Evolutionary conservation across 2,888 invertebrate genomes (phyloP).

Genomic region (Phalangium opilio): DNA sequence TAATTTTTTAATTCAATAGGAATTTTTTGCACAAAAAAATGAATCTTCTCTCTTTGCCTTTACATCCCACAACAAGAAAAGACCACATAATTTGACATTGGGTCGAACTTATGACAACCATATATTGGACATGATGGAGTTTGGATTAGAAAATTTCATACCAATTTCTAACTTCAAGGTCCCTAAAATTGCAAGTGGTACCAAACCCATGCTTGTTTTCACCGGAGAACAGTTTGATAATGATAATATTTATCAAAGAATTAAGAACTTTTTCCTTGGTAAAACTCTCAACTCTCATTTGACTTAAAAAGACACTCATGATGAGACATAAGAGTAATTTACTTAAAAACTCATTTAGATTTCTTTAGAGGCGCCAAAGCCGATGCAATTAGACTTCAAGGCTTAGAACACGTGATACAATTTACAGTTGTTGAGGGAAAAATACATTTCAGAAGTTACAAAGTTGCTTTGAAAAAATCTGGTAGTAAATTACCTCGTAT

Average conservation of each 20-base stretch:
- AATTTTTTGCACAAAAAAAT: slow-evolving; percentile 45
- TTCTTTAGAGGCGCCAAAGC: slow-evolving; percentile 75
- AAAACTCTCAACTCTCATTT: background rate
- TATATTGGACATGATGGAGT: slow-evolving; percentile 88
- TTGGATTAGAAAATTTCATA: slow-evolving; percentile 70
- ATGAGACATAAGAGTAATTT: slow-evolving; percentile 2
- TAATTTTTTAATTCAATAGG: slow-evolving; percentile 24
- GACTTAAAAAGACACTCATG: too few relatives aligned
- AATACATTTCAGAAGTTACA: slow-evolving; percentile 28
- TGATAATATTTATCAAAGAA: slow-evolving; percentile 53
- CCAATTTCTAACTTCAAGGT: slow-evolving; percentile 54
- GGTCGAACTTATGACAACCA: slow-evolving; percentile 76
- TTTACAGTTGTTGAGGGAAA: slow-evolving; percentile 58
- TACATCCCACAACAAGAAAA: slow-evolving; percentile 82
- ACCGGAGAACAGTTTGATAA: slow-evolving; percentile 82
- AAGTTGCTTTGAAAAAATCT: slow-evolving; percentile 75
- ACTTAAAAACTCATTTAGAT: slow-evolving; percentile 41
- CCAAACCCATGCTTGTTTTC: slow-evolving; percentile 81
- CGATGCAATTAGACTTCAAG: slow-evolving; percentile 68
- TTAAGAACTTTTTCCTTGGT: slow-evolving; percentile 63
- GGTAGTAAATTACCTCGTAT: slow-evolving; percentile 73
- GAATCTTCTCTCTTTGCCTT: slow-evolving; percentile 81
- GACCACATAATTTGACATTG: slow-evolving; percentile 77
- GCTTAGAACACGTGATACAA: slow-evolving; percentile 80
- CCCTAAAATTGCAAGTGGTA: slow-evolving; percentile 58